A percentile compares a stretch with the other conserved stretches of the same genome.
These are phyloP conservation scores for Meda fulgida DNA, from an alignment of 2,797 vertebrate genomes.

Conservation along the genomic window DNA sequence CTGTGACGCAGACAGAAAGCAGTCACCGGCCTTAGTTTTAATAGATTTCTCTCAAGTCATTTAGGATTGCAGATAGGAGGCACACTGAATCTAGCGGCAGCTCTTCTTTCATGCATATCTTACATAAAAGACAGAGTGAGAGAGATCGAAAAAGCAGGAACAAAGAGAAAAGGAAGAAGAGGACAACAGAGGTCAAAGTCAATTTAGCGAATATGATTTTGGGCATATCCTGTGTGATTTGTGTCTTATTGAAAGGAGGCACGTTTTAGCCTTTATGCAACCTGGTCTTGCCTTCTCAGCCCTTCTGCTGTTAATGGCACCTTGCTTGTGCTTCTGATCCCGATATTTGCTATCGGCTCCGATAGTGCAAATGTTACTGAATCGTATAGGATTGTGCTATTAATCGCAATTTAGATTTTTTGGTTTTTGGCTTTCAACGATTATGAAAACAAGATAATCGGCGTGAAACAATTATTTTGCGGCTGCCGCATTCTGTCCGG, in stretches of 20 bases:
- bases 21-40: constrained; percentile 30
- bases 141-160: background rate
- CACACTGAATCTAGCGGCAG: constrained; percentile 17
- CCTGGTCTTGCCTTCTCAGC: background rate
- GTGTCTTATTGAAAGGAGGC: constrained; percentile 9
- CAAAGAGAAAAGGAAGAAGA: constrained; percentile 6
- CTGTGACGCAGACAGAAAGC: constrained; percentile 38
- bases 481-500: no score
- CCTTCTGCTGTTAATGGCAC: background rate
- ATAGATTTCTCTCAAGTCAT: constrained; percentile 52
- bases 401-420: no score
- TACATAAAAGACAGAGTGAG: constrained; percentile 11
- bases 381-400: no score
- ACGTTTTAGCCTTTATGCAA: background rate
- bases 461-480: no score
- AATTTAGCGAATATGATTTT: constrained; percentile 23
- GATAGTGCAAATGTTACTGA: no score
- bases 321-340: background rate
- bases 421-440: no score
- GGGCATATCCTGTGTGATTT: background rate
- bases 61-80: constrained; percentile 43
- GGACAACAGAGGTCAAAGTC: constrained; percentile 27
- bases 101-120: constrained; percentile 13
- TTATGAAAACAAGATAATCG: no score
- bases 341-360: background rate